A percentile compares a stretch with the other conserved stretches of the same genome.
Evolutionary conservation across 2,113 vertebrate genomes (phyloP).

Genomic region (Tupaia chinensis): DNA sequence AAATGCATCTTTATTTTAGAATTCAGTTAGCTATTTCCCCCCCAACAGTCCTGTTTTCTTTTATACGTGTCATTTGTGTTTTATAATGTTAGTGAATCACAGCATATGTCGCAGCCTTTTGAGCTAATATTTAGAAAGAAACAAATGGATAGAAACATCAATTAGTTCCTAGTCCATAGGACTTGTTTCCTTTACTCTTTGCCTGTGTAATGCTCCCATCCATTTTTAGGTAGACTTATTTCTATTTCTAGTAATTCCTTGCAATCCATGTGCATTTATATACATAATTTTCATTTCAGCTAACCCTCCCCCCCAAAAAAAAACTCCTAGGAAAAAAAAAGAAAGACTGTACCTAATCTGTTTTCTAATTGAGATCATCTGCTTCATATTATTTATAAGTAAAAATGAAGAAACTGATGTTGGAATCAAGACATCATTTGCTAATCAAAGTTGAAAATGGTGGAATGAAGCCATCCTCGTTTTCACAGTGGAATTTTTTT

Average conservation of each 20-base stretch:
- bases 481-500: constrained; percentile 46
- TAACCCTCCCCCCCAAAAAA: constrained; percentile 11
- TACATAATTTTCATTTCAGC: constrained; percentile 65
- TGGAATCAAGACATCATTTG: constrained; percentile 64
- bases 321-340: background rate
- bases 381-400: constrained; percentile 65
- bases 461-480: constrained; percentile 15
- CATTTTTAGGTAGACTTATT: constrained; percentile 63
- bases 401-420: constrained; percentile 63
- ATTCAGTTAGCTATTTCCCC: background rate
- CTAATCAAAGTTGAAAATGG: constrained; percentile 48
- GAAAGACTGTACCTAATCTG: constrained; percentile 36
- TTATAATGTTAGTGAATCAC: constrained; percentile 40
- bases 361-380: constrained; percentile 72
- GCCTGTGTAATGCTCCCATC: background rate
- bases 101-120: constrained; percentile 17
- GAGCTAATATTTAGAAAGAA: background rate
- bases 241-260: constrained; percentile 58
- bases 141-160: background rate
- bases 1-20: constrained; percentile 11
- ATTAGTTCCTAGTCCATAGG: background rate
- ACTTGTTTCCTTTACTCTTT: constrained; percentile 50
- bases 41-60: background rate
- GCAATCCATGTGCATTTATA: constrained; percentile 52
- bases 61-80: background rate